Conservation (phyloP, 1,140 invertebrate species). For the Latrodectus geometricus region DNA sequence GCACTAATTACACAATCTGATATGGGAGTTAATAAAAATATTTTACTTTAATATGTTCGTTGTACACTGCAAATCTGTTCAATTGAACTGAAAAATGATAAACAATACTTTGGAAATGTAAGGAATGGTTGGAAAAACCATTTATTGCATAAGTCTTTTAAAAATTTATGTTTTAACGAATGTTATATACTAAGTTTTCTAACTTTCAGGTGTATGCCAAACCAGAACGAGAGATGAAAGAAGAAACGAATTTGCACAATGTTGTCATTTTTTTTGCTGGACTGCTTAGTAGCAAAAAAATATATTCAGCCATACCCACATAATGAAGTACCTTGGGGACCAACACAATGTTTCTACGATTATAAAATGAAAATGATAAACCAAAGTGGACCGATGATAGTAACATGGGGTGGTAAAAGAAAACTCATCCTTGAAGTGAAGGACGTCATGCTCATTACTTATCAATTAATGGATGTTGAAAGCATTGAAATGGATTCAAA, state of each 20-base stretch:
- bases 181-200: no score
- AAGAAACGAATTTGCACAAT: slow-evolving; percentile 65
- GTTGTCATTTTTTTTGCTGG: slow-evolving; percentile 67
- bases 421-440: slow-evolving; percentile 66
- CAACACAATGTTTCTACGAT: slow-evolving; percentile 67
- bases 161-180: no score
- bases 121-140: no score
- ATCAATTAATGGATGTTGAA: slow-evolving; percentile 66
- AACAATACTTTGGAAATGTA: no score
- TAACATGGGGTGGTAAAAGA: slow-evolving; percentile 67
- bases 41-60: no score
- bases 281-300: slow-evolving; percentile 66
- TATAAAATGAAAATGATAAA: slow-evolving; percentile 66
- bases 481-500: slow-evolving; percentile 66
- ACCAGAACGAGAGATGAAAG: slow-evolving; percentile 66
- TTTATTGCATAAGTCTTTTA: no score
- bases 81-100: no score
- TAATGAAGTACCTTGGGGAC: slow-evolving; percentile 68
- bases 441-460: slow-evolving; percentile 66
- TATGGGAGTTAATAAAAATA: no score
- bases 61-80: no score
- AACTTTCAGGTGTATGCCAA: slow-evolving; percentile 65
- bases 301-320: slow-evolving; percentile 66
- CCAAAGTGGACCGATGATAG: slow-evolving; percentile 67
- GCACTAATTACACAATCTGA: no score